Evolutionary conservation across 2,113 vertebrate genomes (phyloP), one percentile per base, ranked within the genome.

Genomic region (Istiophorus platypterus): DNA sequence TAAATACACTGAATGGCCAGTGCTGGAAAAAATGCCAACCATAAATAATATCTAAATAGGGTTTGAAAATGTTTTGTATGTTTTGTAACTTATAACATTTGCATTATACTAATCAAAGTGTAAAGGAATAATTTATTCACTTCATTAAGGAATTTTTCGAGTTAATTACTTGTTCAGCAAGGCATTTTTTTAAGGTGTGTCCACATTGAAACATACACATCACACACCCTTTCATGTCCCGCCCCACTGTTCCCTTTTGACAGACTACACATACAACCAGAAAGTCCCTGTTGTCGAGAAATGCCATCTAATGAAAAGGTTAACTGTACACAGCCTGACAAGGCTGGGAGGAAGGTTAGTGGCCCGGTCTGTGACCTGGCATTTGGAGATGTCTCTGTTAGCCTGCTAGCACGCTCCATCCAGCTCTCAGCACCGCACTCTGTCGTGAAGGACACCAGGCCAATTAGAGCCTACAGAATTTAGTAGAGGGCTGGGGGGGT

Each of bases 371-470:
- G 82, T 87, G 89, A 92, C 91, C 88, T 94, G 92, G 91, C 92
- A 91, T 94, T 95, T 94, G 9, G 42, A 90, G 91, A 88, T 27
- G 85, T 91, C 91, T 91, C 80, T 78, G 85, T 93, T 89, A 90
- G 90, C 89, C 82, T 52, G 78, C 85, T 77, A 66, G 89, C 84
- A 72, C 68, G 54, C 78, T 69, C 63, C 39, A 34, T 66, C 75
- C 72, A 52, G 80, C 85, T 85, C 79, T 76, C 76, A 74, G 80
- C 77, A 2, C 64, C 20, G 15, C 77, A 51, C 76, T 80, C 59
- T 29, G 52, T 61, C 24, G 65, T 84, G 93, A 91, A 91, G 91
- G 91, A 93, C 91, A 84, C 63, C 29, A 1, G 81, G 80, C 90
- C 90, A 92, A 93, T 92, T 93, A 92, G 87, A 88, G 79, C 72